Evolutionary conservation across 1,140 invertebrate species (phyloP).

Genomic region (honey bee (Apis mellifera)): DNA sequence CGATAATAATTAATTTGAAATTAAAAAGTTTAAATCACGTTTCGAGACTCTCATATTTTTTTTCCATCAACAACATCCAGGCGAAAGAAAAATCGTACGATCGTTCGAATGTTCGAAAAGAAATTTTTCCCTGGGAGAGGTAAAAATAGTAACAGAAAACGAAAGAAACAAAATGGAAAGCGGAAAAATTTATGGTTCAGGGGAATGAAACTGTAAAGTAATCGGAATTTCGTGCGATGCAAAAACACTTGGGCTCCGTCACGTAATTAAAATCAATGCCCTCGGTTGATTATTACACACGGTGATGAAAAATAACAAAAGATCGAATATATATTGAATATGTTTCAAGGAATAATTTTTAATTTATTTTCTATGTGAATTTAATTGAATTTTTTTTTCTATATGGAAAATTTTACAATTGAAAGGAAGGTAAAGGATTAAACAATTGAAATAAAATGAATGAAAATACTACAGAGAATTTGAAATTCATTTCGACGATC

Average conservation of each 20-base stretch:
- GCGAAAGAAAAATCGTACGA: neutral
- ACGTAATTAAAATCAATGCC: neutral
- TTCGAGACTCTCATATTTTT: neutral
- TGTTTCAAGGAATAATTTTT: too few relatives aligned
- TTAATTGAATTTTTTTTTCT: too few relatives aligned
- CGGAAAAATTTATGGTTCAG: conserved; percentile 10
- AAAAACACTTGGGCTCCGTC: neutral
- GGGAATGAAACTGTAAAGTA: conserved; percentile 8
- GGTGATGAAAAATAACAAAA: neutral
- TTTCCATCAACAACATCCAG: neutral
- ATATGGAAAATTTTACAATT: too few relatives aligned
- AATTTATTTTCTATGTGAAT: too few relatives aligned
- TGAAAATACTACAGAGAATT: too few relatives aligned
- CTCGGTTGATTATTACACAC: neutral
- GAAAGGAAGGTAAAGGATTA: too few relatives aligned
- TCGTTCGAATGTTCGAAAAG: neutral
- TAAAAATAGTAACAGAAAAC: neutral
- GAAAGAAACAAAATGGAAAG: too few relatives aligned
- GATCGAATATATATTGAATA: too few relatives aligned
- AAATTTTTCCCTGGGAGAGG: neutral
- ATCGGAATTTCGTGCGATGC: neutral
- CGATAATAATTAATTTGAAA: neutral
- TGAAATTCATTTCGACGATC: too few relatives aligned
- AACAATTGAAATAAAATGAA: too few relatives aligned
- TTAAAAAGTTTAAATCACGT: conserved; percentile 1